Evolutionary conservation across 2,113 vertebrate genomes (phyloP).

Genomic region (Hassar affinis): DNA sequence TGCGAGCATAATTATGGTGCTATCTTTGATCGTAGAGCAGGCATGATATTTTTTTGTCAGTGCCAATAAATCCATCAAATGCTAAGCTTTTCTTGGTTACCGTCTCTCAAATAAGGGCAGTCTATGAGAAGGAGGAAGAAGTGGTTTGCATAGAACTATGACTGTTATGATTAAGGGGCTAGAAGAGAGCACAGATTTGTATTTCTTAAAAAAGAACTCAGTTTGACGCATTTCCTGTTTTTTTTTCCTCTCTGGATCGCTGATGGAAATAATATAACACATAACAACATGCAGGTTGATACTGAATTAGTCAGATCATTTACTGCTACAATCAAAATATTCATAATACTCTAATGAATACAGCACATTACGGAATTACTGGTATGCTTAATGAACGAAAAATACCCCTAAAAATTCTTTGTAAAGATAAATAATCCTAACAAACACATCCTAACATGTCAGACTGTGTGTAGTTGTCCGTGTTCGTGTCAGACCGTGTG

Average conservation of each 20-base stretch:
- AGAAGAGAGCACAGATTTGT: neutral
- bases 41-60: constrained; percentile 13
- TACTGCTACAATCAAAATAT: neutral
- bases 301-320: neutral
- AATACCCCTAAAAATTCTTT: neutral
- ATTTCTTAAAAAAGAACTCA: neutral
- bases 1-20: constrained; percentile 36
- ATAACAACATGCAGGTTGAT: constrained; percentile 2
- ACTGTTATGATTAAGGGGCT: neutral
- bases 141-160: neutral
- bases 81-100: neutral
- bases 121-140: neutral
- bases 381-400: neutral
- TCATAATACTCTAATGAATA: neutral
- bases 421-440: neutral
- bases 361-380: neutral
- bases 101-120: neutral
- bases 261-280: neutral
- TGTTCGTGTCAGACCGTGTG: no score
- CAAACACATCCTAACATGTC: no score
- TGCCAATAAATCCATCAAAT: neutral
- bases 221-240: no score
- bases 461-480: no score
- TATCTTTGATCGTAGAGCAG: constrained; percentile 36
- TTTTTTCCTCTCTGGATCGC: neutral